Evolutionary conservation across 2,888 invertebrate species (phyloP).

Genomic region (Entomobrya multifasciata): DNA sequence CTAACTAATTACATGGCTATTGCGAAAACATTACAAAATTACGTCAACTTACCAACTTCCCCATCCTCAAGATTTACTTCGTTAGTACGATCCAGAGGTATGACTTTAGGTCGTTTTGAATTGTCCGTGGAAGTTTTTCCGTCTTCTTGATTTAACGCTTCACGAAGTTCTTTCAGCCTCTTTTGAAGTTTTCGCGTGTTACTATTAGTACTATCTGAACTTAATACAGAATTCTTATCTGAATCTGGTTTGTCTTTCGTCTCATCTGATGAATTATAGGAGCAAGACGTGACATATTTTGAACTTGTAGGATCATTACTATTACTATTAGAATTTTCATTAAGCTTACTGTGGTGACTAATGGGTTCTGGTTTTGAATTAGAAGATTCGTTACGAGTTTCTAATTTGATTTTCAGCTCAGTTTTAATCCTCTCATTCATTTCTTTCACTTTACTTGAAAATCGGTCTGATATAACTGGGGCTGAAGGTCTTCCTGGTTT

Average conservation of each 20-base stretch:
- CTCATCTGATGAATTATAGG: slow-evolving; percentile 29
- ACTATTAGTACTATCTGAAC: slow-evolving; percentile 6
- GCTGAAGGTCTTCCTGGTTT: neutral
- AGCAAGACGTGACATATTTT: slow-evolving; percentile 15
- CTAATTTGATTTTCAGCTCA: slow-evolving; percentile 1
- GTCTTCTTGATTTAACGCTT: slow-evolving; percentile 20
- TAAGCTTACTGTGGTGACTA: neutral
- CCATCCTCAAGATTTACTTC: slow-evolving; percentile 21
- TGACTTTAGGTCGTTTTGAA: slow-evolving; percentile 25
- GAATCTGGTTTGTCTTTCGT: neutral
- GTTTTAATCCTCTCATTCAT: neutral
- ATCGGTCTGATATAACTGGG: neutral
- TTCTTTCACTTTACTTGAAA: neutral
- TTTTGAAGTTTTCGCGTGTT: neutral
- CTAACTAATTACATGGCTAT: neutral
- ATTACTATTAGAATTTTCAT: neutral
- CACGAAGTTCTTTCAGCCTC: neutral
- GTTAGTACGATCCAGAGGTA: neutral
- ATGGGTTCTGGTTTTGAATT: neutral
- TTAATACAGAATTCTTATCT: neutral
- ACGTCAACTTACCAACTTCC: slow-evolving; percentile 46
- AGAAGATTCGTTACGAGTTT: neutral
- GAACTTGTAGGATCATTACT: neutral
- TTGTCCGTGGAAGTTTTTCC: too few relatives aligned
- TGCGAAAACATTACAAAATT: neutral